Conservation (phyloP, 1,140 invertebrate species). For the Parasteatoda tepidariorum region DNA sequence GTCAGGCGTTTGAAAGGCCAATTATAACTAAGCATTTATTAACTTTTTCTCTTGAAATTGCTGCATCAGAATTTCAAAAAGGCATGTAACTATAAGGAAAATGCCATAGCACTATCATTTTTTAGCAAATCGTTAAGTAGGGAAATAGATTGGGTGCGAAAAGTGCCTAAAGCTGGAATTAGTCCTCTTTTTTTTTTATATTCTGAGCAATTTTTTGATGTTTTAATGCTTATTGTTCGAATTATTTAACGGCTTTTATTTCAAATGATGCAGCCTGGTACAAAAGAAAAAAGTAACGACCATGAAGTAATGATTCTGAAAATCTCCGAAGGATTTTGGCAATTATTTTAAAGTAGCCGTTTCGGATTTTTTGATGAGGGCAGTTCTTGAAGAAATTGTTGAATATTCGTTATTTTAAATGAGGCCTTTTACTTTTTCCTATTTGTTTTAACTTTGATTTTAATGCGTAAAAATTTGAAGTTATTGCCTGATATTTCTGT, state of each 20-base stretch:
- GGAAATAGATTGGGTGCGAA: constrained; percentile 1
- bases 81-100: too few relatives aligned
- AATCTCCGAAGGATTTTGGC: neutral
- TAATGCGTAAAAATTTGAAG: neutral
- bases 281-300: neutral
- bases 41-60: neutral
- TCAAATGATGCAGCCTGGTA: neutral
- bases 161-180: neutral
- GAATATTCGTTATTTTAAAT: too few relatives aligned
- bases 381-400: too few relatives aligned
- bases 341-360: neutral
- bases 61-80: constrained; percentile 4
- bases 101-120: constrained; percentile 30
- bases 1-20: neutral
- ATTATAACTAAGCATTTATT: constrained; percentile 6
- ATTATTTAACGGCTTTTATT: neutral
- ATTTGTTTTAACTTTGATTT: neutral
- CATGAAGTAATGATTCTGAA: neutral
- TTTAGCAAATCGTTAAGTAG: neutral
- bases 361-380: neutral
- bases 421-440: neutral
- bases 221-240: neutral
- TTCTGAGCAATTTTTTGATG: neutral
- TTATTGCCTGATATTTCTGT: too few relatives aligned
- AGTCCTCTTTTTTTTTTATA: neutral